Percentiles rank a stretch among this genome's conserved stretches.
Evolutionary conservation across 2,113 vertebrate species (phyloP).

Genomic region (Aldabrachelys gigantea): DNA sequence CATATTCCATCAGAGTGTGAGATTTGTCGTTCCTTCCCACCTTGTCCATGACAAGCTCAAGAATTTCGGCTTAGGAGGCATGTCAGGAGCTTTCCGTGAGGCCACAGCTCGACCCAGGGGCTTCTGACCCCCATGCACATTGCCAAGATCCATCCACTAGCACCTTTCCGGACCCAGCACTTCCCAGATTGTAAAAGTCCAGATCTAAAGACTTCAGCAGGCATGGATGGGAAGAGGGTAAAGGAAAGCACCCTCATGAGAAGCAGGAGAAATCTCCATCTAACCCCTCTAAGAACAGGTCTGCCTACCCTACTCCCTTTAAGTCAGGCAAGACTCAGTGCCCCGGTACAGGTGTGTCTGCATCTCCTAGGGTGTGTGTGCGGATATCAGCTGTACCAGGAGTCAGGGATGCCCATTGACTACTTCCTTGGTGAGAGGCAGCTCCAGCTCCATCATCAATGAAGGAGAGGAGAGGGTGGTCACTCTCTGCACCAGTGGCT

Average conservation of each 20-base stretch:
- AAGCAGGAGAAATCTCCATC: background rate
- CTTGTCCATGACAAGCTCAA: background rate
- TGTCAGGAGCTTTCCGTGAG: background rate
- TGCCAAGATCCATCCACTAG: background rate
- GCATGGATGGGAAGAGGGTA: background rate
- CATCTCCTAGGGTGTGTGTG: background rate
- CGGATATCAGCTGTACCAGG: background rate
- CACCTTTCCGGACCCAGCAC: no score
- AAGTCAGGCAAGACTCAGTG: background rate
- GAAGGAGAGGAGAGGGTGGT: no score
- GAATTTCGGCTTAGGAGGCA: background rate
- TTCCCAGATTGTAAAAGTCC: background rate
- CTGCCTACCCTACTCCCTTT: background rate
- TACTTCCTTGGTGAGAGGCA: background rate
- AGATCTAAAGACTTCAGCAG: background rate
- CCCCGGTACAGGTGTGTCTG: background rate
- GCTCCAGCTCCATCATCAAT: no score
- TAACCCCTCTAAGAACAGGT: background rate
- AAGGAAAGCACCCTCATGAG: background rate
- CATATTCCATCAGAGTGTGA: background rate
- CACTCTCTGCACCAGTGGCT: no score
- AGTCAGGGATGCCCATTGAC: background rate
- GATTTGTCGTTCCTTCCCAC: background rate
- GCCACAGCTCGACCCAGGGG: background rate
- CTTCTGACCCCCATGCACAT: background rate